Percentiles rank a stretch among this genome's conserved stretches.
These are phyloP conservation scores for Cotesia glomerata DNA, from an alignment of 1,140 invertebrate genomes.

Conservation along the genomic window DNA sequence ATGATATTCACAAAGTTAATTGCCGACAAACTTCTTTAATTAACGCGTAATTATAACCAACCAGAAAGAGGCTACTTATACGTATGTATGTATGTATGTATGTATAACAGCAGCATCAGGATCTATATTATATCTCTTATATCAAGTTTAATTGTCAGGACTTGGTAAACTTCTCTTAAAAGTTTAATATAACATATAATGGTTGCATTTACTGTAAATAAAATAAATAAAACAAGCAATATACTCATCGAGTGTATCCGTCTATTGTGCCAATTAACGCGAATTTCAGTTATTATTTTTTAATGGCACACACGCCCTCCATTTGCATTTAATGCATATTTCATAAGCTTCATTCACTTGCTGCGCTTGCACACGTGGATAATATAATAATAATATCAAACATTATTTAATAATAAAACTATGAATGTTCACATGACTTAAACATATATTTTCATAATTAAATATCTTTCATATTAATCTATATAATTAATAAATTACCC, in stretches of 20 bases:
- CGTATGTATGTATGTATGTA: too few relatives aligned
- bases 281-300: constrained; percentile 59
- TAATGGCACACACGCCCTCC: constrained; percentile 44
- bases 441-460: neutral
- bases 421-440: constrained; percentile 6
- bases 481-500: constrained; percentile 10
- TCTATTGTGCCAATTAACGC: constrained; percentile 56
- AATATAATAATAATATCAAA: neutral
- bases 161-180: constrained; percentile 8
- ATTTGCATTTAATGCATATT: constrained; percentile 59
- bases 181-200: neutral
- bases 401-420: neutral
- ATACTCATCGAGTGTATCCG: neutral
- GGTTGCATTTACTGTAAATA: neutral
- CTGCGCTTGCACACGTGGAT: constrained; percentile 10
- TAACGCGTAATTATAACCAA: constrained; percentile 53
- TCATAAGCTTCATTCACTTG: constrained; percentile 30
- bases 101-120: constrained; percentile 32
- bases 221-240: neutral
- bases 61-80: neutral
- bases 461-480: constrained; percentile 9
- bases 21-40: constrained; percentile 60
- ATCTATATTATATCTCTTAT: constrained; percentile 39
- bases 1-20: constrained; percentile 54
- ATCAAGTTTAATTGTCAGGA: constrained; percentile 44